Conservation (phyloP, 2,888 invertebrate species). For the Brachyptera risi region DNA sequence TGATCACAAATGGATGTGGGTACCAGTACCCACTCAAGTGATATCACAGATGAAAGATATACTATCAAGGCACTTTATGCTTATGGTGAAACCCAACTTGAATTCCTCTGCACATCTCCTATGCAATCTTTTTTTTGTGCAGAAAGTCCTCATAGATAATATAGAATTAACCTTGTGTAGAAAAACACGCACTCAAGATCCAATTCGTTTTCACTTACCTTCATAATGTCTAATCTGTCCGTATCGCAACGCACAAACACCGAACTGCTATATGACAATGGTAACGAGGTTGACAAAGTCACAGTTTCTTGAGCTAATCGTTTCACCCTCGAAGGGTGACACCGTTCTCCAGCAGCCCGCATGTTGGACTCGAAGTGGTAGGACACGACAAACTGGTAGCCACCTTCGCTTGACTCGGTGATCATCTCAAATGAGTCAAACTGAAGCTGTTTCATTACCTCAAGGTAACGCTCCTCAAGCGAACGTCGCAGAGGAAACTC, state of each 20-base stretch:
- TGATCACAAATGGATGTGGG: too few species aligned
- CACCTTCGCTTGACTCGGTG: conserved; percentile 67
- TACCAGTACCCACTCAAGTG: too few species aligned
- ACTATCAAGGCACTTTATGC: too few species aligned
- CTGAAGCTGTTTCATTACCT: conserved; percentile 83
- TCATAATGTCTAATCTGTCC: conserved; percentile 92
- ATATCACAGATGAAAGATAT: too few species aligned
- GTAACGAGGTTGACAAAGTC: conserved; percentile 86
- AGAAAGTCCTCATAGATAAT: too few species aligned
- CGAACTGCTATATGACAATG: conserved; percentile 87
- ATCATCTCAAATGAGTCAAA: conserved; percentile 94
- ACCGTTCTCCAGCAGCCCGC: conserved; percentile 78
- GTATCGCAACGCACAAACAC: conserved; percentile 95
- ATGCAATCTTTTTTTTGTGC: too few species aligned
- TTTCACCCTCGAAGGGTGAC: conserved; percentile 82
- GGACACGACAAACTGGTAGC: conserved; percentile 76
- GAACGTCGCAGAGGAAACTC: conserved; percentile 54
- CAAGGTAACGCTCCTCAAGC: conserved; percentile 69
- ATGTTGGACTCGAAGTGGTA: conserved; percentile 89
- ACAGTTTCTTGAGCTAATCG: conserved; percentile 93
- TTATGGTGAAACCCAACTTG: too few species aligned
- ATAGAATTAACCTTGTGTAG: too few species aligned
- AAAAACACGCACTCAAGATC: too few species aligned
- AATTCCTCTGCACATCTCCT: too few species aligned
- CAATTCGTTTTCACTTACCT: too few species aligned